These are phyloP conservation scores for Luperina nickerlii DNA, from an alignment of 2,888 invertebrate genomes.

Conservation along the genomic window DNA sequence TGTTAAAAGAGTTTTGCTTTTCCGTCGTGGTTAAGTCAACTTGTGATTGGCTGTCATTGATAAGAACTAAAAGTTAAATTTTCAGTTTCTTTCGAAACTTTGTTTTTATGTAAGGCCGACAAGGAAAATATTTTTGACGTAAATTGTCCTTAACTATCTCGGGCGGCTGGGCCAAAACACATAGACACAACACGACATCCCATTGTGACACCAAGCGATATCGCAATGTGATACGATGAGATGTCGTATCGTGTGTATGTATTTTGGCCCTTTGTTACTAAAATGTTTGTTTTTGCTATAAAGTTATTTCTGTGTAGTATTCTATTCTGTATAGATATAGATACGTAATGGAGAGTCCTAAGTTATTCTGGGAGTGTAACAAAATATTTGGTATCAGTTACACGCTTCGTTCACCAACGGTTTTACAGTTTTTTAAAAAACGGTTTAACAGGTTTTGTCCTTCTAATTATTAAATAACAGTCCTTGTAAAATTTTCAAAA, in stretches of 20 bases:
- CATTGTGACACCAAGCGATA: too few species aligned
- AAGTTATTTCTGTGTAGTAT: background rate
- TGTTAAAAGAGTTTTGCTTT: background rate
- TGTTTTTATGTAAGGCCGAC: background rate
- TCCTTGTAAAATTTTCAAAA: slow-evolving; percentile 41
- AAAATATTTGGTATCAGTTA: background rate
- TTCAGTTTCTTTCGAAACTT: background rate
- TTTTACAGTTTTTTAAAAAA: background rate
- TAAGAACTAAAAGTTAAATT: background rate
- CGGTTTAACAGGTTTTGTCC: background rate
- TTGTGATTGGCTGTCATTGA: background rate
- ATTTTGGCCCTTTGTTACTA: background rate
- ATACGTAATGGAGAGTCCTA: too few species aligned
- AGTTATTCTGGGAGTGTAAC: background rate
- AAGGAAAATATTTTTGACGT: background rate
- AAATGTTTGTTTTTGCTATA: background rate
- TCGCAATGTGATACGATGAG: too few species aligned
- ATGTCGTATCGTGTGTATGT: background rate
- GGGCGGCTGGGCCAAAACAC: background rate
- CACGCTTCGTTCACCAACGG: background rate
- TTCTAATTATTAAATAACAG: slow-evolving; percentile 6
- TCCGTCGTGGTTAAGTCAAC: background rate
- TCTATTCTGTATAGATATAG: too few species aligned
- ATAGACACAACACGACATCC: too few species aligned
- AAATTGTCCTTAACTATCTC: background rate